Conservation (phyloP, 1,140 invertebrate species). For the Diorhabda elongata region DNA sequence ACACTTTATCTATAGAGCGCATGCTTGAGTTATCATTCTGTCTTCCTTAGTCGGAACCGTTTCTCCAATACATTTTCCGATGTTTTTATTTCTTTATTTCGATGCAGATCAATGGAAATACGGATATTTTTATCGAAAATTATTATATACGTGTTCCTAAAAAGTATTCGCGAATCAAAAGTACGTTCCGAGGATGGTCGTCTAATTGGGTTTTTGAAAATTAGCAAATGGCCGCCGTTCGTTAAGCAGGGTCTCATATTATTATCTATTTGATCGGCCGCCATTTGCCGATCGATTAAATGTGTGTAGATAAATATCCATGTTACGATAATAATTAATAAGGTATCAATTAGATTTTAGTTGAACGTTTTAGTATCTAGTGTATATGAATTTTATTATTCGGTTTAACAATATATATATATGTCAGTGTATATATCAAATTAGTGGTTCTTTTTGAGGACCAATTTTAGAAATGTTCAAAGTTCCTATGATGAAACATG, state of each 20-base stretch:
- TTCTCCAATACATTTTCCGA: no score
- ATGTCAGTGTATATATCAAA: slow-evolving; percentile 41
- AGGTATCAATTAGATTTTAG: slow-evolving; percentile 29
- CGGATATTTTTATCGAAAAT: no score
- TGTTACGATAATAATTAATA: slow-evolving; percentile 30
- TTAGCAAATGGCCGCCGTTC: slow-evolving; percentile 43
- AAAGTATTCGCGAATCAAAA: no score
- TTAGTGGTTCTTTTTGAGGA: slow-evolving; percentile 42
- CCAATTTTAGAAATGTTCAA: slow-evolving; percentile 43
- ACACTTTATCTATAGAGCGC: no score
- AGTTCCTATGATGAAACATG: slow-evolving; percentile 41
- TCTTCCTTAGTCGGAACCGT: no score
- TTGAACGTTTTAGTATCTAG: slow-evolving; percentile 34
- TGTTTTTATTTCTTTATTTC: no score
- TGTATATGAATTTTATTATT: slow-evolving; percentile 38
- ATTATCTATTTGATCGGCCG: slow-evolving; percentile 43
- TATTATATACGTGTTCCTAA: no score
- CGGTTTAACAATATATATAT: slow-evolving; percentile 23
- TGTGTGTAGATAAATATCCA: slow-evolving; percentile 34
- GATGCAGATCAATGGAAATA: no score
- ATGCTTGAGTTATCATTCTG: no score
- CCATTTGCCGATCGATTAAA: slow-evolving; percentile 33
- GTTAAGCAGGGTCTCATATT: slow-evolving; percentile 46
- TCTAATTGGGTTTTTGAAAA: background rate
- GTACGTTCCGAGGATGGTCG: no score